Conservation (phyloP, 2,888 invertebrate species). For the Acronicta aceris region DNA sequence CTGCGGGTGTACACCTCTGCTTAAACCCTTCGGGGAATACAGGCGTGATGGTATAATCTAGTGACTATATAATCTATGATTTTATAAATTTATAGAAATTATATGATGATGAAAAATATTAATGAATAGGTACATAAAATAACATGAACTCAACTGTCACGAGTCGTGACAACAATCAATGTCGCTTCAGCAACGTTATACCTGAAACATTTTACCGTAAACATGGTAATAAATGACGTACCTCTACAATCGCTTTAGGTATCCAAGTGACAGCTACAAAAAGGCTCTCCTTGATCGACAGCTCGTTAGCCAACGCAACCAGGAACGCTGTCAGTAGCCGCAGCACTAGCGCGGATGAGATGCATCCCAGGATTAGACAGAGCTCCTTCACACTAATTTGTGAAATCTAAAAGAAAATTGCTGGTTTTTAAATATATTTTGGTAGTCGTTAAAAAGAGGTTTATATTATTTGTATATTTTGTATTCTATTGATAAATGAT, state of each 20-base stretch:
- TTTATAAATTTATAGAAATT: too few species aligned
- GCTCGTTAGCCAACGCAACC: conserved; percentile 76
- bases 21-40: too few species aligned
- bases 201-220: conserved; percentile 26
- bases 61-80: too few species aligned
- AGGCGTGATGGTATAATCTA: too few species aligned
- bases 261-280: conserved; percentile 84
- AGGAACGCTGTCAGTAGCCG: conserved; percentile 81
- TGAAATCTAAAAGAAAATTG: conserved; percentile 69
- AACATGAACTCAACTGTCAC: too few species aligned
- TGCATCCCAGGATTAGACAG: conserved; percentile 75
- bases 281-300: conserved; percentile 79
- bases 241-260: conserved; percentile 86
- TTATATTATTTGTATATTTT: too few species aligned
- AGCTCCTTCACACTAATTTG: conserved; percentile 72
- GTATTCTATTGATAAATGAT: too few species aligned
- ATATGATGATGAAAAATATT: too few species aligned
- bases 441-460: not conserved
- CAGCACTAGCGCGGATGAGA: conserved; percentile 75
- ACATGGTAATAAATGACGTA: conserved; percentile 55
- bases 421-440: not conserved
- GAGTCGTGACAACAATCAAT: too few species aligned
- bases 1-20: too few species aligned
- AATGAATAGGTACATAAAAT: too few species aligned
- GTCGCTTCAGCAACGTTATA: conserved; percentile 22